Base-by-base conservation (phyloP, 2,888 invertebrate genomes). In the Steinernema carpocapsae region DNA sequence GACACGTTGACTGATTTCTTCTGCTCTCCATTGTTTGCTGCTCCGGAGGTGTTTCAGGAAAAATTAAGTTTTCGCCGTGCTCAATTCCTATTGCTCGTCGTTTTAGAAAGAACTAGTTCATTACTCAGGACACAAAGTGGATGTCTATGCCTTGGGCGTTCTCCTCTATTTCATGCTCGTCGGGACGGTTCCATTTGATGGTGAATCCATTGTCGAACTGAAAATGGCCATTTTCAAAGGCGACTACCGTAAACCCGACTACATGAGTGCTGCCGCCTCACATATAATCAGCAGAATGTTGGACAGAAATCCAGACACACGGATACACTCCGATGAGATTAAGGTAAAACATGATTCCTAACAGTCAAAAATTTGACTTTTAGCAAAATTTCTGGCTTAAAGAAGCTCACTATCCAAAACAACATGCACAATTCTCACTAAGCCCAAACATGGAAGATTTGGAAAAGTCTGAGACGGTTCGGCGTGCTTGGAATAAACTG, bases 11-110 rank as follows among this genome's bases (percentile, higher is more conserved):
- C 91, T 80, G 93, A 93, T 64, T 93, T 93, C 87, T 93, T 93
- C 87, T 93, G 93, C 0, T 92, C 92, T 0, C 92, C 93, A 4
- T 93, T 93, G 0, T 93, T 93, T 85, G 93, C 93, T 0, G 93
- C 93, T 0, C 93, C 93, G 0, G 93, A 93, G 88, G 88, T 93
- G 71, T 93, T 92, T 88, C 37, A 37, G 37, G 4, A 37, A 37
- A 10, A 37, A n/a, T n/a, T n/a, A n/a, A n/a, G n/a, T n/a, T n/a
- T n/a, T n/a, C n/a, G n/a, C n/a, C n/a, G n/a, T n/a, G n/a, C n/a
- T n/a, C n/a, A n/a, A n/a, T n/a, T n/a, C n/a, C n/a, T n/a, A n/a
- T n/a, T n/a, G n/a, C n/a, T n/a, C n/a, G n/a, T n/a, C n/a, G n/a
- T n/a, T n/a, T n/a, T n/a, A n/a, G n/a, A n/a, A n/a, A n/a, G n/a